These are phyloP conservation scores for Metalampra italica DNA, from an alignment of 2,888 invertebrate genomes.

Conservation along the genomic window DNA sequence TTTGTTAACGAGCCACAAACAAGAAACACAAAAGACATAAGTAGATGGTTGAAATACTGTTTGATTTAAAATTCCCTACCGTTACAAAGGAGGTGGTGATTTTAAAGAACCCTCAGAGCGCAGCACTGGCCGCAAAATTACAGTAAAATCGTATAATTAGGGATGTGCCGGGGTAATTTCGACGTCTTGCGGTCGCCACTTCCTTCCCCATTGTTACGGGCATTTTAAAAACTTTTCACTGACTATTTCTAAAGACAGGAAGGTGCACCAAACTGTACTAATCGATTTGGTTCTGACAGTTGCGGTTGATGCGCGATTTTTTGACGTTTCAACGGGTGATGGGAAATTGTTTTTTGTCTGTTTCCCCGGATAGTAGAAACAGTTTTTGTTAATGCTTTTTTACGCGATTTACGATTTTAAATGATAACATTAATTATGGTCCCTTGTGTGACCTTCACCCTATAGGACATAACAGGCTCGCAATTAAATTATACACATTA, in stretches of 20 bases:
- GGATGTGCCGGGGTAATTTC: conserved; percentile 58
- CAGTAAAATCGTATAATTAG: conserved; percentile 68
- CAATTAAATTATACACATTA: background rate
- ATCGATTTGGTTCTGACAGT: conserved; percentile 74
- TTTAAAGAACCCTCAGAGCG: conserved; percentile 45
- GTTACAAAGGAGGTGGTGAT: conserved; percentile 62
- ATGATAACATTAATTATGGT: too few relatives aligned
- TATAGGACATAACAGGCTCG: too few relatives aligned
- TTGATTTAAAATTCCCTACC: conserved; percentile 61
- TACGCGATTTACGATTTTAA: too few relatives aligned
- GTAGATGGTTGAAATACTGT: conserved; percentile 44
- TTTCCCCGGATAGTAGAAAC: conserved; percentile 16
- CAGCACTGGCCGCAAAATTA: conserved; percentile 62
- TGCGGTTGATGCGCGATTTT: conserved; percentile 61
- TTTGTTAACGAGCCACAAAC: conserved; percentile 38
- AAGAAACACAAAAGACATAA: conserved; percentile 35
- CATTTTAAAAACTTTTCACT: conserved; percentile 30
- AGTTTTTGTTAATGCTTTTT: background rate
- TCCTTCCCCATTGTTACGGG: conserved; percentile 68
- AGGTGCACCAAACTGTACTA: conserved; percentile 44
- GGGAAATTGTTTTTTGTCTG: conserved; percentile 38
- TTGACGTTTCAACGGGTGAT: conserved; percentile 28
- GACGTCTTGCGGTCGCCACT: conserved; percentile 65
- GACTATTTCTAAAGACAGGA: conserved; percentile 42
- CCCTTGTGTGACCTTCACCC: too few relatives aligned